Evolutionary conservation across 2,797 vertebrate species (phyloP).

Genomic region (Acanthurus leucopareius): DNA sequence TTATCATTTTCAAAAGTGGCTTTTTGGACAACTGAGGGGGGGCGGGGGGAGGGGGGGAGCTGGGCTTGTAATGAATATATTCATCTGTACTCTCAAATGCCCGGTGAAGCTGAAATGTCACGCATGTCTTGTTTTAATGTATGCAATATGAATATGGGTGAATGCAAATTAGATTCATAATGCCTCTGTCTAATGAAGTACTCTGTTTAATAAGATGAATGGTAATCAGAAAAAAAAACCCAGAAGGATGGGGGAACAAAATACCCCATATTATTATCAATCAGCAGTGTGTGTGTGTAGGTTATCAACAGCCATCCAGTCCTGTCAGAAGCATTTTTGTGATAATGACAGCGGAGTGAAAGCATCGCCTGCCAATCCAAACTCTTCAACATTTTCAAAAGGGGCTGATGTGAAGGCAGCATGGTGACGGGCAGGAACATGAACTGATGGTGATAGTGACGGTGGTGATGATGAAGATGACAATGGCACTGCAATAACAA

Average conservation of each 20-base stretch:
- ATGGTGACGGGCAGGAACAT: constrained; percentile 30
- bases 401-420: constrained; percentile 48
- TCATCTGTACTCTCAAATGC: constrained; percentile 69
- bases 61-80: constrained; percentile 70
- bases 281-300: constrained; percentile 49
- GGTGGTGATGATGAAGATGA: constrained; percentile 33
- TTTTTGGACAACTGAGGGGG: constrained; percentile 51
- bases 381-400: constrained; percentile 60
- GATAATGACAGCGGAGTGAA: constrained; percentile 67
- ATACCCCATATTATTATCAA: constrained; percentile 60
- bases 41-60: rapidly evolving
- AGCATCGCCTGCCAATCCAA: constrained; percentile 56
- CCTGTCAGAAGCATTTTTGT: constrained; percentile 66
- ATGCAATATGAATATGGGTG: constrained; percentile 80
- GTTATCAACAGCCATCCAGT: constrained; percentile 70
- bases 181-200: constrained; percentile 77
- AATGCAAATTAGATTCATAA: constrained; percentile 82
- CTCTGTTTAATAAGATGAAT: constrained; percentile 78
- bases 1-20: constrained; percentile 55
- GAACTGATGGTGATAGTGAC: constrained; percentile 42
- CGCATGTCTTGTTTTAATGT: constrained; percentile 76
- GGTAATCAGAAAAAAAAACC: constrained; percentile 69
- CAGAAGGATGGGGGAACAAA: constrained; percentile 51
- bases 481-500: constrained; percentile 42
- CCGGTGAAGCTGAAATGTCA: constrained; percentile 73